These are phyloP conservation scores for Polyodon spathula DNA, from an alignment of 2,113 vertebrate species.

Conservation along the genomic window DNA sequence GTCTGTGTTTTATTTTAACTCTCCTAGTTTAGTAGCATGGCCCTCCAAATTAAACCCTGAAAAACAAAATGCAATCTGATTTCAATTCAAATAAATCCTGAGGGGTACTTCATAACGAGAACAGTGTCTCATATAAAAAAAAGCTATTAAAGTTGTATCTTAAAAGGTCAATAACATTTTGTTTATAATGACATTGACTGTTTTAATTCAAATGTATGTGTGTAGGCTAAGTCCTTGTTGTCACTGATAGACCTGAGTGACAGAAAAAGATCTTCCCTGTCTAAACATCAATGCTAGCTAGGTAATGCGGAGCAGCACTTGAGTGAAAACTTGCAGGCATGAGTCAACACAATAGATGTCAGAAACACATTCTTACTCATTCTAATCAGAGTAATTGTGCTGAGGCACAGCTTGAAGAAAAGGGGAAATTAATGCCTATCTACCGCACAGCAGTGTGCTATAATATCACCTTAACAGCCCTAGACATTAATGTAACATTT, in stretches of 20 bases:
- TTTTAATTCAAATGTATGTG: constrained; percentile 68
- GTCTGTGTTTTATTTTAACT: constrained; percentile 39
- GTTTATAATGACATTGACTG: constrained; percentile 57
- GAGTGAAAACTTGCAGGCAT: constrained; percentile 53
- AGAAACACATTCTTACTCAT: constrained; percentile 54
- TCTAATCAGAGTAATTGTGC: constrained; percentile 71
- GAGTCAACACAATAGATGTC: constrained; percentile 58
- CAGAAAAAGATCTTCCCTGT: constrained; percentile 65
- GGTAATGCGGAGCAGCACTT: constrained; percentile 71
- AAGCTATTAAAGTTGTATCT: constrained; percentile 51
- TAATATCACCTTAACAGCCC: constrained; percentile 77
- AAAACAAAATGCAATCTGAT: constrained; percentile 51
- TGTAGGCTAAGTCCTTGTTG: constrained; percentile 60
- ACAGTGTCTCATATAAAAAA: constrained; percentile 30
- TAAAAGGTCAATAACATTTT: constrained; percentile 58
- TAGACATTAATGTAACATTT: constrained; percentile 72
- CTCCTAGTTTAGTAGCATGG: constrained; percentile 34
- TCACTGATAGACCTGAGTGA: constrained; percentile 77
- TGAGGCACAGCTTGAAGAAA: constrained; percentile 42
- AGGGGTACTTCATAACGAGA: constrained; percentile 45
- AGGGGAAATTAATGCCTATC: constrained; percentile 64
- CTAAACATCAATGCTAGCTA: constrained; percentile 56
- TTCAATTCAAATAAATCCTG: constrained; percentile 50
- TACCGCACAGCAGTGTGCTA: constrained; percentile 53
- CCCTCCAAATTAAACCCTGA: constrained; percentile 33